Percentiles rank a stretch among this genome's conserved stretches.
phyloP scores from a whole-genome alignment of 2,888 invertebrate species.

The Abrostola tripartita region DNA sequence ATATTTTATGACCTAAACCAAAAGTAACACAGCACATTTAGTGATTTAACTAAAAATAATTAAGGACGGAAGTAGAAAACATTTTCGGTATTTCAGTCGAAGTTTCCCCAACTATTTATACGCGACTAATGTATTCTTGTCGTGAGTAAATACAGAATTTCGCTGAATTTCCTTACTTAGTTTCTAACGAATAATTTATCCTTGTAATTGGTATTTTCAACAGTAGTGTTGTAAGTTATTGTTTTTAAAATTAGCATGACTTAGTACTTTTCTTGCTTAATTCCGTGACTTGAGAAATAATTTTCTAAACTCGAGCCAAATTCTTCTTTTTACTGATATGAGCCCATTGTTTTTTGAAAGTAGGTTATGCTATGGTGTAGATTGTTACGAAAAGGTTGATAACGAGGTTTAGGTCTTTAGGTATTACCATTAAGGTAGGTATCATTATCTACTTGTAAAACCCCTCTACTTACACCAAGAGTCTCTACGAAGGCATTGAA shows the following conservation, averaged over 20 bases:
- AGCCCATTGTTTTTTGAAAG: no score
- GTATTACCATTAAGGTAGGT: no score
- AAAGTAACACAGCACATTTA: background rate
- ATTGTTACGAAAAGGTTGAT: no score
- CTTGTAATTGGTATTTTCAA: background rate
- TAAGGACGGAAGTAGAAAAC: conserved; percentile 36
- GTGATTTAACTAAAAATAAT: conserved; percentile 31
- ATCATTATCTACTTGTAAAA: no score
- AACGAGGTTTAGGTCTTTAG: no score
- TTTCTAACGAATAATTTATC: conserved; percentile 32
- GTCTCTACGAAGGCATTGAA: no score
- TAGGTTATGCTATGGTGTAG: no score
- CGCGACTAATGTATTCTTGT: conserved; percentile 37
- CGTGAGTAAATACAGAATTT: conserved; percentile 35
- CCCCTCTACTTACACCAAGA: no score
- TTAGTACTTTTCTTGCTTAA: background rate
- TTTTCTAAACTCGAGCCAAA: no score
- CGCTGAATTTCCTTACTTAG: conserved; percentile 40
- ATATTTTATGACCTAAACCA: no score
- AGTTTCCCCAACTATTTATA: conserved; percentile 39
- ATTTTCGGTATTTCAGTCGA: conserved; percentile 35
- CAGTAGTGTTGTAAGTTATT: background rate
- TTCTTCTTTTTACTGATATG: no score
- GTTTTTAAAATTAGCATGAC: background rate
- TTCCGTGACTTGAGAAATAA: no score